Evolutionary conservation across 2,113 vertebrate genomes (phyloP).

Genomic region (Solea solea): DNA sequence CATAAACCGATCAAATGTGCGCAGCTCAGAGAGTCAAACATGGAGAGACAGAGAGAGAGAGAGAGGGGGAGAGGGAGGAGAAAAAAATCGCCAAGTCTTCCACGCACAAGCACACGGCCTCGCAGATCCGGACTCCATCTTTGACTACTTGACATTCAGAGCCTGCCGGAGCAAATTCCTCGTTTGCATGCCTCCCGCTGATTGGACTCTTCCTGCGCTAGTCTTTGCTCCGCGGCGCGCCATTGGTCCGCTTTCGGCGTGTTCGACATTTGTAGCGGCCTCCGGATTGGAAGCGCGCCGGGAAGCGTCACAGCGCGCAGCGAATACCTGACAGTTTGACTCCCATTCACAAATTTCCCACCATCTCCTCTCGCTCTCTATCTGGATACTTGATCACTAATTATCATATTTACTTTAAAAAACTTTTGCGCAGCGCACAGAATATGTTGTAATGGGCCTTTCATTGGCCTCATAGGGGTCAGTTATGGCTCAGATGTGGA

Average conservation of each 20-base stretch:
- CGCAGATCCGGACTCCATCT: slow-evolving; percentile 93
- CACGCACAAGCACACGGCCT: slow-evolving; percentile 87
- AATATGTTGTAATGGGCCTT: slow-evolving; percentile 29
- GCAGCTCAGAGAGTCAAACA: slow-evolving; percentile 34
- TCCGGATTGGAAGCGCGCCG: slow-evolving; percentile 73
- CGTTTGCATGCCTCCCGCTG: slow-evolving; percentile 85
- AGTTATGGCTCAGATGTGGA: slow-evolving; percentile 26
- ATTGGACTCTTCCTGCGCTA: slow-evolving; percentile 90
- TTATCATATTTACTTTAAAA: slow-evolving; percentile 54
- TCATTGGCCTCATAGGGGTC: slow-evolving; percentile 33
- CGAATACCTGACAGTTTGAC: slow-evolving; percentile 85
- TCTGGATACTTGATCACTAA: slow-evolving; percentile 54
- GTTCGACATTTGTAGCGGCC: slow-evolving; percentile 77
- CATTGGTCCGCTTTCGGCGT: slow-evolving; percentile 83
- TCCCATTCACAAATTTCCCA: slow-evolving; percentile 92
- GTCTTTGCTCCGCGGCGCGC: slow-evolving; percentile 80
- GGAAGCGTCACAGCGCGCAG: slow-evolving; percentile 80
- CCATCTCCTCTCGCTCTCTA: slow-evolving; percentile 53
- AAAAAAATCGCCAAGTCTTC: slow-evolving; percentile 66
- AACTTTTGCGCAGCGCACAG: background rate
- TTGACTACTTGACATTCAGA: slow-evolving; percentile 98
- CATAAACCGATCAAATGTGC: slow-evolving; percentile 27
- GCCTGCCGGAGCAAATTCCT: slow-evolving; percentile 88
- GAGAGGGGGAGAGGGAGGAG: slow-evolving; percentile 38
- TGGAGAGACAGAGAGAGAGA: background rate